Percentiles rank a stretch among this genome's conserved stretches.
phyloP scores from a whole-genome alignment of 2,113 vertebrate genomes.

The Psittacus erithacus region DNA sequence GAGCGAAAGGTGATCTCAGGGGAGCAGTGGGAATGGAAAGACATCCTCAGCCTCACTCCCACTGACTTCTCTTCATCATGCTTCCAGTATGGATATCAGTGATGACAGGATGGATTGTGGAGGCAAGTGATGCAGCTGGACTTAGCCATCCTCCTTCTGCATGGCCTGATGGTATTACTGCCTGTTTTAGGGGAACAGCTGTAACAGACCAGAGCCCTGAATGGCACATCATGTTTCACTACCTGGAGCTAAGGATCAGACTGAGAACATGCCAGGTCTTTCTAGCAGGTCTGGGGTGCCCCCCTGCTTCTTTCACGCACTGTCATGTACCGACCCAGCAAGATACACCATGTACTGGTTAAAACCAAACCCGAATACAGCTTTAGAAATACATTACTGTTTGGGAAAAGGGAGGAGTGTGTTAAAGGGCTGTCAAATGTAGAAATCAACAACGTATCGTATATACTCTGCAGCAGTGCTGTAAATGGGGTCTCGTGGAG shows the following conservation, averaged over 20 bases:
- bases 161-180: neutral
- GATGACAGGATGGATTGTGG: neutral
- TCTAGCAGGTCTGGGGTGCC: neutral
- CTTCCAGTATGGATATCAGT: neutral
- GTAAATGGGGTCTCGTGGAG: neutral
- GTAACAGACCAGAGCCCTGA: neutral
- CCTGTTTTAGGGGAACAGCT: neutral
- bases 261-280: neutral
- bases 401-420: neutral
- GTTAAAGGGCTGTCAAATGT: neutral
- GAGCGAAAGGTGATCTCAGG: neutral
- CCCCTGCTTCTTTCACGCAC: neutral
- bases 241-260: neutral
- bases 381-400: neutral
- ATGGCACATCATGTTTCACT: neutral
- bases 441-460: neutral
- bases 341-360: neutral
- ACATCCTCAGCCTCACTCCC: neutral
- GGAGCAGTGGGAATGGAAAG: neutral
- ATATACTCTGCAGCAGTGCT: neutral
- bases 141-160: neutral
- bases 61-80: neutral
- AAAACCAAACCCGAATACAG: neutral
- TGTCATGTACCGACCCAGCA: neutral
- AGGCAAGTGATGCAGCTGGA: neutral